Percentiles rank a stretch among this genome's conserved stretches.
These are phyloP conservation scores for Acanthochromis polyacanthus DNA, from an alignment of 2,113 vertebrate genomes.

Conservation along the genomic window DNA sequence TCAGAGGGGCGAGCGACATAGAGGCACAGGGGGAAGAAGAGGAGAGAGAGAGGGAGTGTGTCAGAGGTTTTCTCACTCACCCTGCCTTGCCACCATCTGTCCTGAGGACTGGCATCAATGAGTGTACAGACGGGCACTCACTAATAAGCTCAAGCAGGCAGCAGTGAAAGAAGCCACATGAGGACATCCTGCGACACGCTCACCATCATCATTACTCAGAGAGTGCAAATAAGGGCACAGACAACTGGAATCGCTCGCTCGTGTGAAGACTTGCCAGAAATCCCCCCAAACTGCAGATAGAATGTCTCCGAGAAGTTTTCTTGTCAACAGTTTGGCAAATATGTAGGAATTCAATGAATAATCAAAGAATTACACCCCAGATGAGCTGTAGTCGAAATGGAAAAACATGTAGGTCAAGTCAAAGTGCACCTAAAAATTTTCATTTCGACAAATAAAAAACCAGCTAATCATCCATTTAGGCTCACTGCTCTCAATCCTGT, in stretches of 20 bases:
- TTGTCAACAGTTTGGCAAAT: not conserved
- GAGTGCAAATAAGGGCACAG: constrained; percentile 63
- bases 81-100: constrained; percentile 75
- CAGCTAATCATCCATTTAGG: too few relatives aligned
- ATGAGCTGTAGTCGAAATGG: too few relatives aligned
- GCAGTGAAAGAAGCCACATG: constrained; percentile 68
- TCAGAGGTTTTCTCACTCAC: constrained; percentile 65
- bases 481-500: too few relatives aligned
- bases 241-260: constrained; percentile 36
- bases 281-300: constrained; percentile 9
- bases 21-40: constrained; percentile 5
- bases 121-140: constrained; percentile 74
- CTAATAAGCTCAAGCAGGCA: constrained; percentile 80
- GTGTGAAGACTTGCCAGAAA: constrained; percentile 50
- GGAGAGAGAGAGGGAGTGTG: not conserved
- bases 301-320: not conserved
- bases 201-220: constrained; percentile 54
- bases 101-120: constrained; percentile 74
- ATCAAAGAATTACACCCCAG: not conserved
- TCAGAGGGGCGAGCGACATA: constrained; percentile 2
- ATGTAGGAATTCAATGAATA: not conserved
- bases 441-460: too few relatives aligned
- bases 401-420: too few relatives aligned
- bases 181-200: constrained; percentile 72
- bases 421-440: too few relatives aligned